Percentiles rank a stretch among this genome's conserved stretches.
These are phyloP conservation scores for Hydra vulgaris DNA, from an alignment of 30 jellyfish, hydroid and myxozoan species.

Conservation along the genomic window DNA sequence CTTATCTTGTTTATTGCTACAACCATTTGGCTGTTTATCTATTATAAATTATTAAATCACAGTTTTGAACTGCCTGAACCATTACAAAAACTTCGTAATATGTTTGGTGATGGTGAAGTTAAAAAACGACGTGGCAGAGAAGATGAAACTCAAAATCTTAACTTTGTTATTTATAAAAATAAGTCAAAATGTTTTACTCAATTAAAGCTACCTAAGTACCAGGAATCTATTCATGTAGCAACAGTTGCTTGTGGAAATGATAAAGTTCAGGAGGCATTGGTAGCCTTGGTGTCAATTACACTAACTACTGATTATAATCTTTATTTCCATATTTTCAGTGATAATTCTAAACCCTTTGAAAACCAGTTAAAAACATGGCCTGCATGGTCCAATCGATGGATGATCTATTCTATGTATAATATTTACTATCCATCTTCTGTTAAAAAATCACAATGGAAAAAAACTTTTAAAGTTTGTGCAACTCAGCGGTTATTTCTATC, in stretches of 20 bases:
- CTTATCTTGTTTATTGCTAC: conserved; percentile 13
- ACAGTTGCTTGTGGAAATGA: conserved; percentile 74
- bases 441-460: conserved; percentile 41
- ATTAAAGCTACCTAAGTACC: not conserved
- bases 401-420: conserved; percentile 28
- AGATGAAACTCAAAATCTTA: conserved; percentile 25
- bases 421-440: conserved; percentile 44
- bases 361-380: conserved; percentile 56
- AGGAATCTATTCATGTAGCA: conserved; percentile 45
- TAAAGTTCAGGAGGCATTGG: conserved; percentile 60
- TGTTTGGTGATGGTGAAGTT: conserved; percentile 38
- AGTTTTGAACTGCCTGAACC: conserved; percentile 37
- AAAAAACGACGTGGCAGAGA: conserved; percentile 29
- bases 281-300: conserved; percentile 48
- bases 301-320: conserved; percentile 32
- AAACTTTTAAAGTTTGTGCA: conserved; percentile 77
- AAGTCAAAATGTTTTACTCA: conserved; percentile 10
- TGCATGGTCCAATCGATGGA: conserved; percentile 31
- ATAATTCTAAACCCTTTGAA: conserved; percentile 36
- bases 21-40: conserved; percentile 21
- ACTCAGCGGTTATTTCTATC: conserved; percentile 71
- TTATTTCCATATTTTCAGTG: conserved; percentile 70
- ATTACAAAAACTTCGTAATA: conserved; percentile 15
- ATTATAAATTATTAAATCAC: conserved; percentile 27
- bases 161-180: not conserved